Evolutionary conservation across 2,888 invertebrate genomes (phyloP), one percentile per base, ranked within the genome.

Genomic region (Gasteruption jaculator): DNA sequence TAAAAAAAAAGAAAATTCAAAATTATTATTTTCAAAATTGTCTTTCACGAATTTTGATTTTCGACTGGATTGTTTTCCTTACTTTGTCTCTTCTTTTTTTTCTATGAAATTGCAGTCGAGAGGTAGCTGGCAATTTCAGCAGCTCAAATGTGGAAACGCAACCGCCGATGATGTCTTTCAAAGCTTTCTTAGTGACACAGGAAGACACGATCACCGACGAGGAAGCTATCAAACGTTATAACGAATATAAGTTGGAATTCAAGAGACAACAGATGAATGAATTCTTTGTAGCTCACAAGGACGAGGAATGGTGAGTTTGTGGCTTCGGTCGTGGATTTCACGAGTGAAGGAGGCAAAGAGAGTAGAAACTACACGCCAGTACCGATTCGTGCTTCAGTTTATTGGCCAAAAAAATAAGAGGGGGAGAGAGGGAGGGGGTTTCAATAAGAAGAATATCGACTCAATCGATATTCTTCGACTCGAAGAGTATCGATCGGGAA

Each of bases 221-320:
- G 52, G 96, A 96, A 67, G 94, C 95, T 3, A 85, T 97, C 52
- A 83, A 85, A 63, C 95, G 95, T 68, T 99, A 97, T 75, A 94
- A 93, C 73, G 96, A 97, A 66, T 99, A 99, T 75, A 99, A 99
- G 74, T 76, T 91, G 61, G 97, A 99, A 63, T 99, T 96, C 72
- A 87, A 90, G 61, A 80, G 92, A 38, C 93, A 94, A 68, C 97
- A 97, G 71, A 81, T 97, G 41, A 94, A 94, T 74, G 95, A 97
- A 71, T 99, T 99, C 76, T 99, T 99, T 75, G 87, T 96, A 60
- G 88, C 91, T 31, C 99, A 99, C 76, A 99, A 99, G 75, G 97
- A 99, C 65, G 97, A 99, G 74, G 99, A 99, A 85, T 99, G 99
- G 99, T 97, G 81, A 77, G 88, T 74, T 16, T 15, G n/a, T n/a